Evolutionary conservation across 2,888 invertebrate genomes (phyloP).

Genomic region (Scelioninae gen. 1): DNA sequence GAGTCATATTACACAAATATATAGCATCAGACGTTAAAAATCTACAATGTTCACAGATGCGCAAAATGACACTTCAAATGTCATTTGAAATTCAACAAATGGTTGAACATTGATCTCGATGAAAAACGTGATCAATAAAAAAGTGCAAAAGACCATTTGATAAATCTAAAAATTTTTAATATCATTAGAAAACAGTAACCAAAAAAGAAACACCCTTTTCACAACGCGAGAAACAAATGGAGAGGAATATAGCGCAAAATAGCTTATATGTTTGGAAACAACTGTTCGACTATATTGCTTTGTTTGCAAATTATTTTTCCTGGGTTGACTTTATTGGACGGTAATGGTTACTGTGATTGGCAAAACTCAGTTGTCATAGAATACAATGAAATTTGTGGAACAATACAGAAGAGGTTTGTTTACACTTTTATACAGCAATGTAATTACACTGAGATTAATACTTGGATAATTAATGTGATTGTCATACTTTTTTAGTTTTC

Average conservation of each 20-base stretch:
- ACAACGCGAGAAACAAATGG: slow-evolving; percentile 22
- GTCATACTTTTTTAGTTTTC: background rate
- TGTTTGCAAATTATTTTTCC: slow-evolving; percentile 54
- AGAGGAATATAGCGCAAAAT: slow-evolving; percentile 24
- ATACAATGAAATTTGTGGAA: slow-evolving; percentile 21
- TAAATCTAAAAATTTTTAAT: slow-evolving; percentile 35
- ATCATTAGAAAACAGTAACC: slow-evolving; percentile 12
- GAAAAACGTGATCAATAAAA: slow-evolving; percentile 48
- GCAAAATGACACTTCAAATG: slow-evolving; percentile 43
- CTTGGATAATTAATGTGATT: slow-evolving; percentile 30
- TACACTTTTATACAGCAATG: slow-evolving; percentile 21
- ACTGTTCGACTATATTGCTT: slow-evolving; percentile 31
- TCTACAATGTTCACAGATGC: slow-evolving; percentile 31
- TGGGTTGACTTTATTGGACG: slow-evolving; percentile 35
- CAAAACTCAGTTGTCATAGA: slow-evolving; percentile 15
- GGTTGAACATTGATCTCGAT: slow-evolving; percentile 27
- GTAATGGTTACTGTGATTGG: slow-evolving; percentile 47
- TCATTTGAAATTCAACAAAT: slow-evolving; percentile 45
- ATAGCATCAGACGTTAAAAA: slow-evolving; percentile 12
- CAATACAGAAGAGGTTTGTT: slow-evolving; percentile 19
- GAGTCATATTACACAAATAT: slow-evolving; percentile 9
- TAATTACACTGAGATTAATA: slow-evolving; percentile 37
- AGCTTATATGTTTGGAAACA: slow-evolving; percentile 30
- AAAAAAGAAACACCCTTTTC: slow-evolving; percentile 9
- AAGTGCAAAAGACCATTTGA: slow-evolving; percentile 16